phyloP scores from a whole-genome alignment of 2,888 invertebrate species.

The Drosophila multiciliata region DNA sequence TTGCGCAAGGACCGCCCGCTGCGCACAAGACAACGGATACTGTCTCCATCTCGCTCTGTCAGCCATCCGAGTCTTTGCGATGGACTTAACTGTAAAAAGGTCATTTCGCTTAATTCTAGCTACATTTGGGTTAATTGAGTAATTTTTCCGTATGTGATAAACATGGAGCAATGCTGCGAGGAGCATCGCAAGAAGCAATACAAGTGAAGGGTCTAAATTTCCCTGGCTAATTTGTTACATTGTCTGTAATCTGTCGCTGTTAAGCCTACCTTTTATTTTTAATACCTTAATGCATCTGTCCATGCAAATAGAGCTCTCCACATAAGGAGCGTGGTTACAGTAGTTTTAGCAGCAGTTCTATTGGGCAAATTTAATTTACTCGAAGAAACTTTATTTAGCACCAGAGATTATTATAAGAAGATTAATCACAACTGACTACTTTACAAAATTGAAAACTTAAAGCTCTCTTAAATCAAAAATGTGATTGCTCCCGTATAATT shows the following conservation, averaged over 20 bases:
- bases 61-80: slow-evolving; percentile 5
- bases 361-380: background rate
- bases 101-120: slow-evolving; percentile 65
- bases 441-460: background rate
- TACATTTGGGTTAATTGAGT: slow-evolving; percentile 71
- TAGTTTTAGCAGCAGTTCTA: background rate
- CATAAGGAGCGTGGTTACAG: slow-evolving; percentile 19
- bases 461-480: background rate
- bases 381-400: background rate
- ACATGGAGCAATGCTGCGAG: slow-evolving; percentile 58
- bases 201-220: slow-evolving; percentile 26
- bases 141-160: slow-evolving; percentile 68
- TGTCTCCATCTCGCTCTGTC: slow-evolving; percentile 21
- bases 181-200: slow-evolving; percentile 60
- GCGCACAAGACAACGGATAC: slow-evolving; percentile 44
- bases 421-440: background rate
- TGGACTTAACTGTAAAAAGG: slow-evolving; percentile 59
- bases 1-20: slow-evolving; percentile 70
- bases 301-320: slow-evolving; percentile 42
- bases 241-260: slow-evolving; percentile 64
- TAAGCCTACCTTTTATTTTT: slow-evolving; percentile 47
- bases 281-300: slow-evolving; percentile 37
- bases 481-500: background rate
- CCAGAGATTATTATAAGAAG: background rate
- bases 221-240: slow-evolving; percentile 64